Base-by-base conservation (phyloP, 2,888 invertebrate species). In the Helleia helle region DNA sequence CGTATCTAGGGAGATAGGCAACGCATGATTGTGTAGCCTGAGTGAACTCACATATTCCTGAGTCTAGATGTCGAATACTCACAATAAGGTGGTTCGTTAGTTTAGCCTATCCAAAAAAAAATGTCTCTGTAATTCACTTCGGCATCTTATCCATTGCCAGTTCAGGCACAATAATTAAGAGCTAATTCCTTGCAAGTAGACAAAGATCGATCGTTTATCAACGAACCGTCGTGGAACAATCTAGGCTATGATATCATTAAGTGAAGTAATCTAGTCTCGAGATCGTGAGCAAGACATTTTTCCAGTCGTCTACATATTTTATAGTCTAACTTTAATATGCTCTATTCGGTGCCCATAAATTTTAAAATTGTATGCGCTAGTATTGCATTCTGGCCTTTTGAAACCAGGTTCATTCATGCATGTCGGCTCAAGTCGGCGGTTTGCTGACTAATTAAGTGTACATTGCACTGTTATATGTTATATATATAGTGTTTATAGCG, bases 261-360 rank as follows among this genome's bases (percentile, higher is more conserved):
- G 50, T 62, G 54, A 11, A 6, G 58, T 62, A 62, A 57, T 58
- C 52, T 55, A 59, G 53, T 48, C 50, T 48, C 48, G 42, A 54
- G 54, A 57, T 62, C 58, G 62, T 60, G 54, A 61, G 53, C 55
- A 56, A 66, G 58, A 54, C 56, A 58, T 71, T 70, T 71, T 67
- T 71, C 62, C 60, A 62, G 63, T 67, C 7, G 22, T 22, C n/a
- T 68, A 71, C 66, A 72, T 72, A 69, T 62, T 72, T 68, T 61
- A 72, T 69, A 42, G 38, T 37, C n/a, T 25, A 31, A 41, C 27
- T 26, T 28, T 15, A 46, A 36, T 45, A 36, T 18, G 31, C 37
- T 27, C 42, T 48, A 46, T 49, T 49, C 36, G 44, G 29, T 36
- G 36, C 24, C 18, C 38, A 41, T 47, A 47, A 44, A 49, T 44